These are phyloP conservation scores for Eurois occulta DNA, from an alignment of 2,888 invertebrate genomes.

Conservation along the genomic window DNA sequence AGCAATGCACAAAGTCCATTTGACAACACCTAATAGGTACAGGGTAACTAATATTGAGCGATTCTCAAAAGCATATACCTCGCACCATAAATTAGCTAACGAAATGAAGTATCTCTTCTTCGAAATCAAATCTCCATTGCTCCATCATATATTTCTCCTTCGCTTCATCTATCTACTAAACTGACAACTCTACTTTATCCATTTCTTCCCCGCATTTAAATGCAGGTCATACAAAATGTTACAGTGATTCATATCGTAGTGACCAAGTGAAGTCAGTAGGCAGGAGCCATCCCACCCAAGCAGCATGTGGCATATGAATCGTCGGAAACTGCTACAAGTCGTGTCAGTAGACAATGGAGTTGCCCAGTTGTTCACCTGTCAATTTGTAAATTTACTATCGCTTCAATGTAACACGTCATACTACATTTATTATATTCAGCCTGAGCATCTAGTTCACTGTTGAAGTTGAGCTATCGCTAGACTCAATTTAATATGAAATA, in stretches of 20 bases:
- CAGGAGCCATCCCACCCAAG: background rate
- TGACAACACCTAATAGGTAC: background rate
- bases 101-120: background rate
- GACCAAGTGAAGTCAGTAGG: background rate
- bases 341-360: background rate
- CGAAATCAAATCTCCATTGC: background rate
- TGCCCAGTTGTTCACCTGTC: constrained; percentile 6
- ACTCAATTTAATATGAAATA: constrained; percentile 10
- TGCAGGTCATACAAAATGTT: background rate
- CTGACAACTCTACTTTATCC: background rate
- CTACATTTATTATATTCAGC: background rate
- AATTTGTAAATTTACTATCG: background rate
- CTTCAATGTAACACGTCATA: background rate
- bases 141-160: background rate
- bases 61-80: background rate
- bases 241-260: background rate
- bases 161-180: background rate
- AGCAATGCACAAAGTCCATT: background rate
- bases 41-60: background rate
- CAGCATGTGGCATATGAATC: background rate
- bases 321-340: background rate
- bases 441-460: constrained; percentile 29
- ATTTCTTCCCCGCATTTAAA: background rate
- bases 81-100: background rate
- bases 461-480: constrained; percentile 25